Percentiles rank a stretch among this genome's conserved stretches.
phyloP scores from a whole-genome alignment of 2,797 vertebrate species.

The Pelobates cultripes region DNA sequence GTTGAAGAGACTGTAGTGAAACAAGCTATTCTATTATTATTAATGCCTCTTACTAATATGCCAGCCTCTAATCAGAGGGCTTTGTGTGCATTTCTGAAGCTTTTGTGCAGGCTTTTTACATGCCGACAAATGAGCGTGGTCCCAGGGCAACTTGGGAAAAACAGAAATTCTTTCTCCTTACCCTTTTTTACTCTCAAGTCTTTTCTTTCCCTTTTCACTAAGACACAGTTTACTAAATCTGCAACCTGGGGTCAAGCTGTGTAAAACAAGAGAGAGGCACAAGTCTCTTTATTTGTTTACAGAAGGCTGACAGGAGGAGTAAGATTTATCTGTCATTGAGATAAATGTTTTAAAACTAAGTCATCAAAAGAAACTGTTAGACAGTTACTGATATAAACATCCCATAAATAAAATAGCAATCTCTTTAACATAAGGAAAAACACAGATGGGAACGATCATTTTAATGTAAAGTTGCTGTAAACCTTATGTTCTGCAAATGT shows the following conservation, averaged over 20 bases:
- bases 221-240: conserved; percentile 71
- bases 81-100: conserved; percentile 65
- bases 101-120: conserved; percentile 68
- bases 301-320: conserved; percentile 58
- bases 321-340: conserved; percentile 62
- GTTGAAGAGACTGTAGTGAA: conserved; percentile 59
- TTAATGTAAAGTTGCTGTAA: neutral
- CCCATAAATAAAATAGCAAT: neutral
- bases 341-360: conserved; percentile 61
- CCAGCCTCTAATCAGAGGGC: conserved; percentile 60
- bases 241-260: conserved; percentile 71
- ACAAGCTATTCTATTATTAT: conserved; percentile 62
- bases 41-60: conserved; percentile 64
- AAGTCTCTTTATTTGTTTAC: conserved; percentile 70
- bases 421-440: neutral
- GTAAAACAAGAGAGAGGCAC: conserved; percentile 70
- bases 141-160: conserved; percentile 60
- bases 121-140: conserved; percentile 72
- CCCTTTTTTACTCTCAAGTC: conserved; percentile 53
- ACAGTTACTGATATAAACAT: conserved; percentile 12
- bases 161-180: conserved; percentile 61
- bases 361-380: conserved; percentile 14
- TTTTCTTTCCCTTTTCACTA: conserved; percentile 64
- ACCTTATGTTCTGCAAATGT: neutral
- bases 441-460: neutral